phyloP scores from a whole-genome alignment of 2,888 invertebrate species.

The Gastracanthus pulcherrimus region DNA sequence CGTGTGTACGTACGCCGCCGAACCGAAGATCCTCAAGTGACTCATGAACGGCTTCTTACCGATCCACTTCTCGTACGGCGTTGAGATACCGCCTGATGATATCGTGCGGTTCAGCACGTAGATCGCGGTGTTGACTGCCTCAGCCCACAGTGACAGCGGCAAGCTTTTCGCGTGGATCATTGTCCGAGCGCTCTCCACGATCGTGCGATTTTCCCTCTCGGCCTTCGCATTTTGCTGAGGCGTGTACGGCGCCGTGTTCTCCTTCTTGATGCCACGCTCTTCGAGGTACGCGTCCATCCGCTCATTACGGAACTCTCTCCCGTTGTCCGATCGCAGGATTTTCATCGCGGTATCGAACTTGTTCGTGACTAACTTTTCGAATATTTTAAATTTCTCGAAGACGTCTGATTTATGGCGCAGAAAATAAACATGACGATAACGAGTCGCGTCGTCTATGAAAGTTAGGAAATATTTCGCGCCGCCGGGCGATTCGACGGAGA shows the following conservation, averaged over 20 bases:
- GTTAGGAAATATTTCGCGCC: no score
- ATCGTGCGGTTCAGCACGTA: conserved; percentile 39
- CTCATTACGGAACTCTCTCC: background rate
- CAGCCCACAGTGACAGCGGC: conserved; percentile 59
- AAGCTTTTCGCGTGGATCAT: conserved; percentile 60
- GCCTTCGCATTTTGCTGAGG: conserved; percentile 67
- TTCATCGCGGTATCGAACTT: conserved; percentile 15
- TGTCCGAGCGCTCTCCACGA: conserved; percentile 64
- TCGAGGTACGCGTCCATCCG: background rate
- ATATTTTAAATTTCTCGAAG: background rate
- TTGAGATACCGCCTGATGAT: no score
- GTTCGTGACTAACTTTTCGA: background rate
- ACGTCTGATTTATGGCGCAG: no score
- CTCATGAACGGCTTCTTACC: conserved; percentile 35
- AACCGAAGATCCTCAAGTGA: conserved; percentile 54
- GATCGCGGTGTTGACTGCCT: conserved; percentile 61
- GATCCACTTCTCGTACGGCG: conserved; percentile 44
- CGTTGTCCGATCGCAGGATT: background rate
- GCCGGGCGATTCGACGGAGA: background rate
- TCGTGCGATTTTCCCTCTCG: conserved; percentile 65
- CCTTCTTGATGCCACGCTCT: conserved; percentile 60
- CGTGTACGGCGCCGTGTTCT: conserved; percentile 62
- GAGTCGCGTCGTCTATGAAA: background rate
- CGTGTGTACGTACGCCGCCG: conserved; percentile 30
- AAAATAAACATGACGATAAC: background rate